A percentile compares a stretch with the other conserved stretches of the same genome.
Evolutionary conservation across 2,888 invertebrate genomes (phyloP).

Genomic region (Amiota mariae): DNA sequence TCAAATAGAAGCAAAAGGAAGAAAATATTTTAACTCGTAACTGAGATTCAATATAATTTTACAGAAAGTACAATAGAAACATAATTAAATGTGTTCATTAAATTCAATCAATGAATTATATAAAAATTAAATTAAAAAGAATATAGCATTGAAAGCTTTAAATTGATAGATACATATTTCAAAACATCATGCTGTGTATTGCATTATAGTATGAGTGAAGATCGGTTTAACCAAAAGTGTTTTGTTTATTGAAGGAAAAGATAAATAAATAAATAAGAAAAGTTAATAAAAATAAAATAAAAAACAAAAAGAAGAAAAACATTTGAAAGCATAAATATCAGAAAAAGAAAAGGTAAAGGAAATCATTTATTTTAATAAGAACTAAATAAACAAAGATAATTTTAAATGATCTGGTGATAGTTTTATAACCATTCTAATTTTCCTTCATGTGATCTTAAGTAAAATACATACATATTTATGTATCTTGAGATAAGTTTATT

Average conservation of each 20-base stretch:
- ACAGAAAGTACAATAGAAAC: constrained; percentile 53
- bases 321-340: constrained; percentile 26
- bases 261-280: constrained; percentile 1
- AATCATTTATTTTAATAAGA: constrained; percentile 36
- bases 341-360: constrained; percentile 27
- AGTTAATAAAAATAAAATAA: constrained; percentile 1
- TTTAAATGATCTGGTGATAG: constrained; percentile 19
- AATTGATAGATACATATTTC: neutral
- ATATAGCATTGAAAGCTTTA: neutral
- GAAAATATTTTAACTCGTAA: neutral
- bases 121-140: neutral
- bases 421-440: neutral
- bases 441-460: no score
- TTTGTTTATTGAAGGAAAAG: neutral
- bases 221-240: neutral
- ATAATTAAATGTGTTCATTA: neutral
- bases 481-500: no score
- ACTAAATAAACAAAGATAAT: constrained; percentile 29
- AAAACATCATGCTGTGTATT: neutral
- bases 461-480: no score
- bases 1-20: constrained; percentile 11
- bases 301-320: neutral
- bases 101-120: neutral
- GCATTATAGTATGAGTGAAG: neutral
- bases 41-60: constrained; percentile 44